Evolutionary conservation across 2,113 vertebrate species (phyloP), one percentile per base, ranked within the genome.

Genomic region (Neopipo cinnamomea): DNA sequence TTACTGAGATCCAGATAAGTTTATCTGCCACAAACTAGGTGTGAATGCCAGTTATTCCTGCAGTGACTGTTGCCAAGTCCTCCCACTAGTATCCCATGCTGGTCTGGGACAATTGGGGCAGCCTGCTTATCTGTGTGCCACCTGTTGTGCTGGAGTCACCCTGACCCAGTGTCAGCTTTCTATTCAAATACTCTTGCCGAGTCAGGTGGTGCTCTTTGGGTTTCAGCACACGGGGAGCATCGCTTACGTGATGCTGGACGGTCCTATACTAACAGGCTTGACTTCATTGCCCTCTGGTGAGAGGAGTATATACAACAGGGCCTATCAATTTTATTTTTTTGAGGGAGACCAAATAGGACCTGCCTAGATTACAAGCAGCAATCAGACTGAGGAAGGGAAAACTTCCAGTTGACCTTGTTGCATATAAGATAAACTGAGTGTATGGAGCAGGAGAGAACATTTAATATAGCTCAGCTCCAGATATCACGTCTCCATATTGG

Each of bases 271-370:
- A 67, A 87, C 84, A 87, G 14, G 77, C 55, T 92, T 93, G 92
- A 91, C 72, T 91, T 89, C 93, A 84, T 93, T 97, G 95, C 91
- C 86, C 94, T 96, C 95, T 95, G 95, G 59, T 95, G 95, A 95
- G 89, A 92, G 47, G 61, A 87, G 21, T 52, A 87, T 16, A 95
- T 71, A 92, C 76, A 91, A 94, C 85, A 95, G 22, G 50, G 30
- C 19, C 55, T 61, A 37, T 10, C 9, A 11, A 5, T 12, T 7
- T 33, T 30, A 50, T 58, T 21, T 73, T 87, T 76, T 23, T 27
- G 20, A 24, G 20, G 23, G 17, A 89, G 23, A 74, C 42, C 39
- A 78, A 67, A 62, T 80, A 42, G 28, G 37, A 80, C 22, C 28
- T 66, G 42, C 19, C 44, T 85, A 50, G n/a, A 18, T 76, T 79